Base-by-base conservation (phyloP, 1,140 invertebrate genomes). In the Calliopsis andreniformis region DNA sequence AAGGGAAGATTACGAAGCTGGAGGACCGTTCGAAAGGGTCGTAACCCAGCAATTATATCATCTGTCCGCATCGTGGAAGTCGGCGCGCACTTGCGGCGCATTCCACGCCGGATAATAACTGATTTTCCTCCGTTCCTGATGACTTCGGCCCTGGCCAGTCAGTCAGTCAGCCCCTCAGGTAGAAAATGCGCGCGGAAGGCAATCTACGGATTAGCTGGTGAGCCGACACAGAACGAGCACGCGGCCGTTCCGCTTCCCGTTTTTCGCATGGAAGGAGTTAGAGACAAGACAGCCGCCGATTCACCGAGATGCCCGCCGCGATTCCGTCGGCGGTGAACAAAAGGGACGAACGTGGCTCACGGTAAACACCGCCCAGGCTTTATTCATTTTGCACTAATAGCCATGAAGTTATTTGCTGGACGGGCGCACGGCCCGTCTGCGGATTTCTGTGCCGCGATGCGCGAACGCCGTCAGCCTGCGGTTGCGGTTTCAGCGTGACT, bases 191-290 rank as follows among this genome's bases (percentile, higher is more conserved):
- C 42, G 45, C 16, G 47, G 53, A 78, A 83, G 77, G 64, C 78
- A 87, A 85, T 86, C 85, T 73, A 82, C 77, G 81, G 76, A 86
- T 86, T 86, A 86, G 56, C 23, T 39, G n/a, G 56, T 10, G 56
- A 39, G 51, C 67, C 16, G 25, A 12, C 67, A 12, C 23, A 12
- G 30, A 51, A 18, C 42, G n/a, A n/a, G n/a, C 62, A 16, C 47
- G 23, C 23, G 63, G 16, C 32, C 3, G 20, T 32, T 18, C 18
- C 20, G 18, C 49, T 59, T 20, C 12, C 55, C 42, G 14, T 58
- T 55, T 67, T 78, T 75, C 61, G 56, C 77, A 75, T 69, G 63
- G 25, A 61, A 75, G 42, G 61, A 76, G 45, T 79, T 45, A 28
- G 25, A 76, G 61, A 59, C 8, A 25, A 66, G 49, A 63, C 32